These are phyloP conservation scores for Leptopilina boulardi DNA, from an alignment of 1,140 invertebrate genomes.

Conservation along the genomic window DNA sequence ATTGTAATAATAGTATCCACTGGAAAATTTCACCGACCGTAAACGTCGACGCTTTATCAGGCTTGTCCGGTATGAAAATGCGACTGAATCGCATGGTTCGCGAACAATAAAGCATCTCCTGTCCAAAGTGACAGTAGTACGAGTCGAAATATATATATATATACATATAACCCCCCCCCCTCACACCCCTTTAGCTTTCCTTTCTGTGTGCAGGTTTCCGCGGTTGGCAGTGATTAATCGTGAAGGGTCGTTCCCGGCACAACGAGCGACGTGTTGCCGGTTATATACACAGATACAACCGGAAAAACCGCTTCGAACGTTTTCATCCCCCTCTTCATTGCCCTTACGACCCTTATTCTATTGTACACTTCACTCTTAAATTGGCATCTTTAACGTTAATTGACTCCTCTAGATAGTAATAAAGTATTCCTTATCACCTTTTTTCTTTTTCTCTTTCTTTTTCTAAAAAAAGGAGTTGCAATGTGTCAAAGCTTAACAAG, in stretches of 20 bases:
- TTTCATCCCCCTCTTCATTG: slow-evolving; percentile 38
- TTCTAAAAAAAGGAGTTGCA: too few species aligned
- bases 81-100: slow-evolving; percentile 52
- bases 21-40: slow-evolving; percentile 40
- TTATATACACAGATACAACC: slow-evolving; percentile 46
- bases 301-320: slow-evolving; percentile 47
- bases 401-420: not conserved
- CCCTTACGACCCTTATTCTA: slow-evolving; percentile 35
- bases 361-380: slow-evolving; percentile 9
- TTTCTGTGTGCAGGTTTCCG: slow-evolving; percentile 40
- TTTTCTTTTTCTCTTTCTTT: not conserved
- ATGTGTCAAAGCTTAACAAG: not conserved
- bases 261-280: slow-evolving; percentile 58
- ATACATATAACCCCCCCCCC: slow-evolving; percentile 22
- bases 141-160: slow-evolving; percentile 61
- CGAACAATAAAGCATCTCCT: slow-evolving; percentile 59
- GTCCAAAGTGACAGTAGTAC: slow-evolving; percentile 58
- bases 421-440: slow-evolving; percentile 15
- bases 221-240: slow-evolving; percentile 60
- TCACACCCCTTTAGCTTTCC: slow-evolving; percentile 42
- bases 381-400: not conserved
- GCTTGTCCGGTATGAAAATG: slow-evolving; percentile 57
- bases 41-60: slow-evolving; percentile 58
- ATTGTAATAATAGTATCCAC: not conserved
- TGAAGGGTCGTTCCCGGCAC: slow-evolving; percentile 41